Evolutionary conservation across 37 sponge, comb jelly and placozoan genomes (phyloP), one percentile per base, ranked within the genome.

Genomic region (Beroe ovata): DNA sequence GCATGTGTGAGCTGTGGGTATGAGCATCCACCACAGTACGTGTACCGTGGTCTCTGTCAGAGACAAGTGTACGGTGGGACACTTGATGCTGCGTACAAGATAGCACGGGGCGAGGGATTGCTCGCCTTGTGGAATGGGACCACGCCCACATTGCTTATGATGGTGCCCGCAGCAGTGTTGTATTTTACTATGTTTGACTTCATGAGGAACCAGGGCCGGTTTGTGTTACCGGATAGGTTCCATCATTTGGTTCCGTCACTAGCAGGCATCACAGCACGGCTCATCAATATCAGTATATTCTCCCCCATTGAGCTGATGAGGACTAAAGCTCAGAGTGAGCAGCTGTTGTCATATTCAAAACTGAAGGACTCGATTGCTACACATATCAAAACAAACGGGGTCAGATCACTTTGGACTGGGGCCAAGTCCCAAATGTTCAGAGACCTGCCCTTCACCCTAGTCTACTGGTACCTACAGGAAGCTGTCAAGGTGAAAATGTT

Each of bases 391-490:
- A 4, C 26, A n/a, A 77, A 77, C 28, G 84, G 84, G 0, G 54
- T 39, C 8, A 39, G 38, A 40, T 77, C 84, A 3, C 84, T 77
- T n/a, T 77, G 84, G 84, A 35, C 26, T 29, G 84, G 84, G 1
- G n/a, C 84, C 11, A 39, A 42, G 22, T 39, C 84, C 11, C 84
- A 77, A 26, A 42, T 77, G 4, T 42, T 77, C 84, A 11, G 84
- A 42, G 84, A 77, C 28, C 1, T 77, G 0, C 84, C 84, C 54
- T 77, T 77, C 33, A 77, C 84, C 1, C 36, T 42, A 54, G 84
- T 77, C 4, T 77, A 77, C 25, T 77, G 84, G 84, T 77, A 77
- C 41, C 54, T 77, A 14, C 84, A 77, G 47, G 84, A 77, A 23
- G 26, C n/a, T 23, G 35, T 36, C 54, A 77, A 77, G 41, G 47